Evolutionary conservation across 2,888 invertebrate genomes (phyloP).

Genomic region (Auanema sp.): DNA sequence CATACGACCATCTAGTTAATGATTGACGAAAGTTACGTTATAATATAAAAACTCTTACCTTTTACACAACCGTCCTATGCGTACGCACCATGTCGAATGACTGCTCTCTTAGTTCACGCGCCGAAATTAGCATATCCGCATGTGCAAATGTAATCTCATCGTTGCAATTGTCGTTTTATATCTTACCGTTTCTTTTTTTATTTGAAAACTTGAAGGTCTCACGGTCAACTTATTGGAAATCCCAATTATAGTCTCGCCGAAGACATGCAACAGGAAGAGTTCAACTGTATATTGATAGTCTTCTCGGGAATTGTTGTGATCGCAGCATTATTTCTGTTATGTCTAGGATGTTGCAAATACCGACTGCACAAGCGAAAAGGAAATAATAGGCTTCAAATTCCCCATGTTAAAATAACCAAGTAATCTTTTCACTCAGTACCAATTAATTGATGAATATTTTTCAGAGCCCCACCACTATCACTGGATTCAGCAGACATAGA

Average conservation of each 20-base stretch:
- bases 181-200: too few species aligned
- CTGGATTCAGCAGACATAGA: constrained; percentile 45
- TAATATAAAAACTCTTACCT: too few species aligned
- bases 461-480: constrained; percentile 12
- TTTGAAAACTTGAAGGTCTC: neutral
- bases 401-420: constrained; percentile 30
- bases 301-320: constrained; percentile 23
- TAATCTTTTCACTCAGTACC: constrained; percentile 3
- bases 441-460: constrained; percentile 4
- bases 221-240: neutral
- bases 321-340: constrained; percentile 19
- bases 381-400: constrained; percentile 12
- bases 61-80: too few species aligned
- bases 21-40: constrained; percentile 3
- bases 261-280: constrained; percentile 22
- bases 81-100: too few species aligned
- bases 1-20: neutral
- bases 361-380: constrained; percentile 10
- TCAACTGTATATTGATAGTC: constrained; percentile 33
- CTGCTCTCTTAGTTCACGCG: too few species aligned
- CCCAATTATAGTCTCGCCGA: neutral
- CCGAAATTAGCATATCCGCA: too few species aligned
- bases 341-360: constrained; percentile 27
- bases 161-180: too few species aligned
- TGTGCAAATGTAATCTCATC: too few species aligned